Evolutionary conservation across 1,140 invertebrate genomes (phyloP), one percentile per base, ranked within the genome.

Genomic region (Sweltsa coloradensis): DNA sequence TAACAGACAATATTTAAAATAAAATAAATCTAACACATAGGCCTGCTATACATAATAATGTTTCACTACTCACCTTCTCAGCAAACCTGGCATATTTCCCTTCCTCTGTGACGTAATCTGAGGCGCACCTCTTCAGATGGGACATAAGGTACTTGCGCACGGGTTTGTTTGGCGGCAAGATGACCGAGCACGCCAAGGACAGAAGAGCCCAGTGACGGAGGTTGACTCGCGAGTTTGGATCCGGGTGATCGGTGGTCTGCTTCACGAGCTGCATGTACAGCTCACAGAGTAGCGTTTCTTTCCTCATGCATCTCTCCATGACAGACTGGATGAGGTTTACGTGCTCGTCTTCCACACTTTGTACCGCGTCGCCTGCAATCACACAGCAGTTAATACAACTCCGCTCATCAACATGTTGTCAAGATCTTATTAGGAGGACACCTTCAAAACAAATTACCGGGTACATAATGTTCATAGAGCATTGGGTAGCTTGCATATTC

Each of bases 51-150:
- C 34, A 44, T n/a, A n/a, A n/a, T n/a, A n/a, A n/a, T n/a, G n/a
- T n/a, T n/a, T n/a, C n/a, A 42, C 34, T 37, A 50, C 57, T 56
- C 61, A 86, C 83, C 72, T 91, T 93, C 61, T 95, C 86, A 23
- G 90, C 89, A 61, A 95, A 92, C 55, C 91, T 69, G 5, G 93
- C 90, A 65, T 89, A 97, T 67, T 92, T 91, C 4, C 90, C 92
- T 62, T 96, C 92, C 60, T 96, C 90, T 2, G 87, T 86, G 14
- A 93, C 81, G 52, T 81, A 83, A 64, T 95, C 91, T 40, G 85
- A 82, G 22, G 85, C 78, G 59, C 90, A 91, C 54, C 88, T 76
- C 53, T 91, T 83, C 41, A 97, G 67, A 67, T 96, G 93, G 7
- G 88, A 79, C 19, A 92, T 80, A n/a, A 97, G 70, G 65, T 95